Evolutionary conservation across 2,888 invertebrate species (phyloP), one percentile per base, ranked within the genome.

Genomic region (Plagiodera versicolora): DNA sequence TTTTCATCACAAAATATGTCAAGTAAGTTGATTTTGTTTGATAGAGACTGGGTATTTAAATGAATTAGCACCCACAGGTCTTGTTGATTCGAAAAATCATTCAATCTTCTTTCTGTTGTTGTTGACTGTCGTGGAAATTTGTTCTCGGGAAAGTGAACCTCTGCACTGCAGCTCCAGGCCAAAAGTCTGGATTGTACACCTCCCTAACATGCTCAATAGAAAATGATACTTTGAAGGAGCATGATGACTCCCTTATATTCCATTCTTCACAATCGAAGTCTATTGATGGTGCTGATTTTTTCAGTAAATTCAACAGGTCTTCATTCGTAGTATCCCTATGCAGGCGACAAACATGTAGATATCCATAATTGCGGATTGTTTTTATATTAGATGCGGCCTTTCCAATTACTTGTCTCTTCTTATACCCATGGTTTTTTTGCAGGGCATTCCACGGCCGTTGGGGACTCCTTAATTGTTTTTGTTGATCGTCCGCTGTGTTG

Each of bases 111-210:
- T 48, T 48, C 48, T 47, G 47, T 47, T 16, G 48, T 48, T 19
- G 48, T 20, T 48, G 48, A 20, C 48, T 48, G 48, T 48, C 48
- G 48, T 51, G 51, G 32, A 51, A 32, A 51, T 51, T 51, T 51
- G 30, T 10, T 18, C 35, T 51, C 35, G 51, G 51, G 51, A 51
- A 51, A 35, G 51, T 51, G 51, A 35, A 32, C 35, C 51, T 32
- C 51, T 35, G 32, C 32, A 51, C 51, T 35, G 51, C 51, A 17
- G 51, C 51, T 17, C 32, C 51, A 51, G 35, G 32, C 32, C 51
- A 51, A 8, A 51, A 51, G 51, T 51, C 51, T 51, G 51, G 30
- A 35, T 51, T 51, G 35, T 50, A 50, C 50, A 50, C 50, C 32
- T 50, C 50, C 50, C 50, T 16, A 32, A 32, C 32, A 35, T 51